A percentile compares a stretch with the other conserved stretches of the same genome.
These are phyloP conservation scores for Pachymerium ferrugineum DNA, from an alignment of 2,888 invertebrate genomes.

Conservation along the genomic window DNA sequence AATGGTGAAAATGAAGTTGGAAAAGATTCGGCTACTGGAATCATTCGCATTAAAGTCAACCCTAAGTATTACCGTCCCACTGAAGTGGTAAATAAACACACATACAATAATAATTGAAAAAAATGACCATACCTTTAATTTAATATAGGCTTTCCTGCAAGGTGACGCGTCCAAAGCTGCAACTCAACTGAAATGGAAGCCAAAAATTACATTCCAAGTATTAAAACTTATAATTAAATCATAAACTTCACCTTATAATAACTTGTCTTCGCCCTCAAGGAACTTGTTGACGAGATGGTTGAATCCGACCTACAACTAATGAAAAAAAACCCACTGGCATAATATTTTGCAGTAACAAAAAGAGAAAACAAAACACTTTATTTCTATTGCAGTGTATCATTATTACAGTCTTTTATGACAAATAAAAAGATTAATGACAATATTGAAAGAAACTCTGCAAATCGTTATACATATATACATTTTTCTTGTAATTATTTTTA, in stretches of 20 bases:
- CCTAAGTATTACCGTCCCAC: slow-evolving; percentile 94
- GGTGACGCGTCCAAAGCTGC: slow-evolving; percentile 94
- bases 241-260: too few relatives aligned
- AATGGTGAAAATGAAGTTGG: slow-evolving; percentile 75
- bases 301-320: slow-evolving; percentile 82
- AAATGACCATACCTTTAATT: neutral
- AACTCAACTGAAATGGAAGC: slow-evolving; percentile 77
- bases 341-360: slow-evolving; percentile 32
- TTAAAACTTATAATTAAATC: too few relatives aligned
- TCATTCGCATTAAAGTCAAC: slow-evolving; percentile 79
- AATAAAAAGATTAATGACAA: too few relatives aligned
- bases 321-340: slow-evolving; percentile 85
- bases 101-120: neutral
- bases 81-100: slow-evolving; percentile 72
- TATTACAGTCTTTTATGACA: too few relatives aligned
- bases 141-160: slow-evolving; percentile 69
- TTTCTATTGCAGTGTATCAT: neutral
- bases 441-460: too few relatives aligned
- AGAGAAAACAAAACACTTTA: neutral
- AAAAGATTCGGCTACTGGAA: slow-evolving; percentile 63
- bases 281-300: slow-evolving; percentile 92
- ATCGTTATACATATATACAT: too few relatives aligned
- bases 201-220: slow-evolving; percentile 68
- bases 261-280: too few relatives aligned
- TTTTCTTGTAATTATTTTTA: too few relatives aligned